A percentile compares a stretch with the other conserved stretches of the same genome.
These are phyloP conservation scores for Oxyura jamaicensis DNA, from an alignment of 2,113 vertebrate species.

Conservation along the genomic window DNA sequence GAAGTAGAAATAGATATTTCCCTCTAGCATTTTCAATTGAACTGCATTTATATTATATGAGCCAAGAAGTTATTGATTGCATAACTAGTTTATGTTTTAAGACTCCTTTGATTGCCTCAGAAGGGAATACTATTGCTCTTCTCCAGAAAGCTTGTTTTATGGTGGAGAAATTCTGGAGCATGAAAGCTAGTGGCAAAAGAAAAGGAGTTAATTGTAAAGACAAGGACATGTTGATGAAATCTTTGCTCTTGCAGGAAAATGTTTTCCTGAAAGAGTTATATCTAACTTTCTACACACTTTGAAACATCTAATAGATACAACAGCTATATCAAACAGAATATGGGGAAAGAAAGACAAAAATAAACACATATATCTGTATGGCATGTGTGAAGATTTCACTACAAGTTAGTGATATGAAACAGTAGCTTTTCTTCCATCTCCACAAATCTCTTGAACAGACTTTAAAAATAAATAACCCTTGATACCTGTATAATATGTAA, in stretches of 20 bases:
- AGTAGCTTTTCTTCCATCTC: background rate
- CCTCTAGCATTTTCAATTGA: background rate
- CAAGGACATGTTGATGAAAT: background rate
- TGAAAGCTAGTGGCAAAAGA: background rate
- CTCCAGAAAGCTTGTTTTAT: background rate
- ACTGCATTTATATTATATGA: background rate
- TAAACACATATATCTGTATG: background rate
- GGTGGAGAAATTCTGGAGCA: background rate
- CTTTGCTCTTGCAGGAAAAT: background rate
- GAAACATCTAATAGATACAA: background rate
- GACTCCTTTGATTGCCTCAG: background rate
- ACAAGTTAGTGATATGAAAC: fast-evolving
- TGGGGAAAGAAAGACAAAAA: background rate
- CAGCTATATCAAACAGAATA: background rate
- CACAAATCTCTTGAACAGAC: background rate
- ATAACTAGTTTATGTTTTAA: background rate
- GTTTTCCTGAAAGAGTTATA: background rate
- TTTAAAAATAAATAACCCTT: background rate
- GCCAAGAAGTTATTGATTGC: background rate
- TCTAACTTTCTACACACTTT: background rate
- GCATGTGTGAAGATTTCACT: background rate
- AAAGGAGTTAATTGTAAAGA: background rate
- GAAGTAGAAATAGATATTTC: background rate
- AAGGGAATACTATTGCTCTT: background rate
- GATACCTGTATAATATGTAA: background rate